phyloP scores from a whole-genome alignment of 2,113 vertebrate genomes.

The Epinephelus moara region DNA sequence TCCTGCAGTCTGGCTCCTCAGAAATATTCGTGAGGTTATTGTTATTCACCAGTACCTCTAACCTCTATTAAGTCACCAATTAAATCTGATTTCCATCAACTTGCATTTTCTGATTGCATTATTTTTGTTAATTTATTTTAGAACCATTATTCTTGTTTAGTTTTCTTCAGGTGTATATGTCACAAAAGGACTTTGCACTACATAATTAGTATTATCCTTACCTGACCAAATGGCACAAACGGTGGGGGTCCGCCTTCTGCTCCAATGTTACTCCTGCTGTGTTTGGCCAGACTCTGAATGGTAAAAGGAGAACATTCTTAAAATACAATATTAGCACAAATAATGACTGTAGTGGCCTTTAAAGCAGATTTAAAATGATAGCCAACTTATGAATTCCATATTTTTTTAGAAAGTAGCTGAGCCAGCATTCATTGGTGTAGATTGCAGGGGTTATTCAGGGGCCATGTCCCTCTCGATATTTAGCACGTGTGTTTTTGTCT shows the following conservation, averaged over 20 bases:
- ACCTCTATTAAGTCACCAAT: slow-evolving; percentile 21
- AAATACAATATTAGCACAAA: background rate
- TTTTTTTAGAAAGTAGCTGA: slow-evolving; percentile 8
- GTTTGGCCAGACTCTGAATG: slow-evolving; percentile 94
- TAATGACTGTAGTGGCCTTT: background rate
- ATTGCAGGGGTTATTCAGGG: too few species aligned
- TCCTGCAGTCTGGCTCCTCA: background rate
- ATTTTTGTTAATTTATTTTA: slow-evolving; percentile 14
- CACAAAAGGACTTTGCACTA: background rate
- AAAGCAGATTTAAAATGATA: slow-evolving; percentile 30
- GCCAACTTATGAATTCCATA: slow-evolving; percentile 15
- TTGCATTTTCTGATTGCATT: background rate
- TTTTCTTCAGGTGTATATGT: background rate
- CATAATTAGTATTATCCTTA: slow-evolving; percentile 67
- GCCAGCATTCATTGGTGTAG: background rate
- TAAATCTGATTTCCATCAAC: slow-evolving; percentile 29
- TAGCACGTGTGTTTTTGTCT: too few species aligned
- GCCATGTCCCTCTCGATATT: too few species aligned
- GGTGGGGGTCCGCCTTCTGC: slow-evolving; percentile 98
- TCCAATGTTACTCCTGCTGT: slow-evolving; percentile 95
- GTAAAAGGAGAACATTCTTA: slow-evolving; percentile 27
- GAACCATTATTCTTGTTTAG: background rate
- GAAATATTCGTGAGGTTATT: slow-evolving; percentile 16
- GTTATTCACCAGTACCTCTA: slow-evolving; percentile 18
- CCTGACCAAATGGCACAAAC: slow-evolving; percentile 98